Evolutionary conservation across 2,888 invertebrate species (phyloP).

Genomic region (Neoitamus cyanurus): DNA sequence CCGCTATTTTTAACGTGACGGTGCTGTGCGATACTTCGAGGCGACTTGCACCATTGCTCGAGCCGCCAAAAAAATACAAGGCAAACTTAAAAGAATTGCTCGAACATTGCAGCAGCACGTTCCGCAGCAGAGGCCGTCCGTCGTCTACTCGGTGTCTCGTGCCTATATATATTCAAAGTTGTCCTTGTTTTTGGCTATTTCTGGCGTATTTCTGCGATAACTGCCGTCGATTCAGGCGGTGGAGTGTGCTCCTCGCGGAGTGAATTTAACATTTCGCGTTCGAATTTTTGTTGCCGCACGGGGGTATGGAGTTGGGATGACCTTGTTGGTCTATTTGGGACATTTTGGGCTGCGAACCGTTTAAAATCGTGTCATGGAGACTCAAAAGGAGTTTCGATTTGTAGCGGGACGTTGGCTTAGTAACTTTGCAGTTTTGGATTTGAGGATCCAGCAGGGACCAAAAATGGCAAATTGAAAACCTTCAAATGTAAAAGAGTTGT

Average conservation of each 20-base stretch:
- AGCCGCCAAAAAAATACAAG: neutral
- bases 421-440: too few relatives aligned
- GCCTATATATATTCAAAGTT: constrained; percentile 33
- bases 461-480: too few relatives aligned
- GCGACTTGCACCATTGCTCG: constrained; percentile 13
- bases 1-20: constrained; percentile 39
- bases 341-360: neutral
- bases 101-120: neutral
- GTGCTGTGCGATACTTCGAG: constrained; percentile 7
- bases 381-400: too few relatives aligned
- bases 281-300: neutral
- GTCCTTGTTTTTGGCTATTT: constrained; percentile 35
- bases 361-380: too few relatives aligned
- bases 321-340: constrained; percentile 1
- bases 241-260: neutral
- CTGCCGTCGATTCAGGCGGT: constrained; percentile 17
- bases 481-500: too few relatives aligned
- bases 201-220: neutral
- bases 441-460: too few relatives aligned
- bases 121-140: constrained; percentile 1
- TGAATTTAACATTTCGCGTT: neutral
- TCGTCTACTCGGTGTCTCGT: constrained; percentile 30
- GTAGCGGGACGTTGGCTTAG: too few relatives aligned
- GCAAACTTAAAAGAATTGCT: constrained; percentile 14
- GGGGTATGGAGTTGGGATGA: neutral